phyloP scores from a whole-genome alignment of 1,140 invertebrate species.

The Plectrocnemia conspersa region DNA sequence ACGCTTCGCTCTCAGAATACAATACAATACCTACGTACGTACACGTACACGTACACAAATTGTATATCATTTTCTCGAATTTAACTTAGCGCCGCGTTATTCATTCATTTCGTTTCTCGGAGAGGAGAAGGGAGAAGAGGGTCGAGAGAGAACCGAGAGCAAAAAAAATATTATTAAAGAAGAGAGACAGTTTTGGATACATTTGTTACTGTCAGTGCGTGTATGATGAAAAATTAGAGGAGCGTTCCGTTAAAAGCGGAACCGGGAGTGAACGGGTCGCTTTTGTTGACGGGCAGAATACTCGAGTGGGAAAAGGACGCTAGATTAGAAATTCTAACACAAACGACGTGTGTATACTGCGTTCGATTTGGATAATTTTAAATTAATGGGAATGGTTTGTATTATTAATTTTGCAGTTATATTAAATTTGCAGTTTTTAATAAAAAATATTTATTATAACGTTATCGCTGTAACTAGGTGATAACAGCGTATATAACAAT shows the following conservation, averaged over 20 bases:
- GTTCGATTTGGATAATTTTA: neutral
- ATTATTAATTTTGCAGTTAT: too few species aligned
- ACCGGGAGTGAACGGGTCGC: neutral
- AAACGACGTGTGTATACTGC: neutral
- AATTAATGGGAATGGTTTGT: too few species aligned
- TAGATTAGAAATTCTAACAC: too few species aligned
- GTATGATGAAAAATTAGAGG: constrained; percentile 56
- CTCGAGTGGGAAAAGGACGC: neutral
- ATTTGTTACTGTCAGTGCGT: constrained; percentile 54
- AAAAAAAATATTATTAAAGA: constrained; percentile 56
- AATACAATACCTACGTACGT: too few species aligned
- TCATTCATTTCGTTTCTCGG: constrained; percentile 18
- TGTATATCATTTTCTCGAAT: constrained; percentile 15
- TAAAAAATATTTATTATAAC: too few species aligned
- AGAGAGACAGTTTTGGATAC: constrained; percentile 52
- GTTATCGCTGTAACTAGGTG: too few species aligned
- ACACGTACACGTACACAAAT: constrained; percentile 2
- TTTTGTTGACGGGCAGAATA: neutral
- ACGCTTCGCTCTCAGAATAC: too few species aligned
- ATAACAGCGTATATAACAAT: too few species aligned
- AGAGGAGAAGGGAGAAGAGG: constrained; percentile 7
- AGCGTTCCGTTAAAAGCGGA: constrained; percentile 15
- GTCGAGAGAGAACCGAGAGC: constrained; percentile 18
- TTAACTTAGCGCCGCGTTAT: constrained; percentile 18
- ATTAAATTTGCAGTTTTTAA: too few species aligned